Percentiles rank a stretch among this genome's conserved stretches.
Evolutionary conservation across 2,797 vertebrate species (phyloP).

Genomic region (Knipowitschia caucasica): DNA sequence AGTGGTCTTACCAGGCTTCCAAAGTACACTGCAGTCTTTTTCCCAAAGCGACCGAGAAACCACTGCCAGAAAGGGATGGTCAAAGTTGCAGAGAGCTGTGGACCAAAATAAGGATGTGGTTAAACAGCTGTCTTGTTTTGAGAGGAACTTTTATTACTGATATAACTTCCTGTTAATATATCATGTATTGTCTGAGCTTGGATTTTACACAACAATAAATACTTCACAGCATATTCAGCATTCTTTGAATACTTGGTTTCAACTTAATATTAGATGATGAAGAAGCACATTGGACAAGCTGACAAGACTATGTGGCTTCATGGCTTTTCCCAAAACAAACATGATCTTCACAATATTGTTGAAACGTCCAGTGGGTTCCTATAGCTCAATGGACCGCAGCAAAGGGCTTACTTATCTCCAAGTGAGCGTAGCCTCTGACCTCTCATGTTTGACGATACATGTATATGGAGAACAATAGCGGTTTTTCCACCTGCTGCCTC

Average conservation of each 20-base stretch:
- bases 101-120: conserved; percentile 10
- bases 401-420: conserved; percentile 2
- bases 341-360: conserved; percentile 14
- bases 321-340: conserved; percentile 42
- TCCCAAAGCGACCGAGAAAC: conserved; percentile 94
- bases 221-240: background rate
- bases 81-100: conserved; percentile 87
- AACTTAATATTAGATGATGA: background rate
- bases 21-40: conserved; percentile 88
- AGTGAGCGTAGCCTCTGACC: conserved; percentile 11
- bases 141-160: conserved; percentile 3
- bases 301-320: conserved; percentile 7
- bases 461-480: background rate
- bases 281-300: conserved; percentile 25
- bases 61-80: conserved; percentile 97
- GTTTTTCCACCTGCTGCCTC: conserved; percentile 14
- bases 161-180: background rate
- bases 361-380: conserved; percentile 11
- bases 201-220: background rate
- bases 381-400: conserved; percentile 2
- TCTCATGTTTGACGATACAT: conserved; percentile 29
- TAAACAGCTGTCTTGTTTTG: conserved; percentile 18
- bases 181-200: too few species aligned
- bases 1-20: conserved; percentile 86
- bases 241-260: conserved; percentile 10